Base-by-base conservation (phyloP, 2,888 invertebrate species). In the Sphaeridia pumilis region DNA sequence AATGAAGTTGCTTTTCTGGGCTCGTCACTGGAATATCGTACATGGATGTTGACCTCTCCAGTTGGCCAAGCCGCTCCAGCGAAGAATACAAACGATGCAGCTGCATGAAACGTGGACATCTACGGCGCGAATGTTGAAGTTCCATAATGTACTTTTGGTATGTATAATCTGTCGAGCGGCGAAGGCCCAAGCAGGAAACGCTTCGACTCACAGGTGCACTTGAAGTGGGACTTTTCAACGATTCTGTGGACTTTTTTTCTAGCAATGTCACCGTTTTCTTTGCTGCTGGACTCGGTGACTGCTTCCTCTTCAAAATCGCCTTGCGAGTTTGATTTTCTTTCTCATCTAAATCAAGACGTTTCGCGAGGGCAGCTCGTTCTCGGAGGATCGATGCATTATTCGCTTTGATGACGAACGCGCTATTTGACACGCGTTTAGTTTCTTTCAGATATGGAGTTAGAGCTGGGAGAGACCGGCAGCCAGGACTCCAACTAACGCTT, bases 51-150 rank as follows among this genome's bases (percentile, higher is more conserved):
- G 82, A 80, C 61, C 79, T 78, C 71, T 90, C 89, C 52, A 90
- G 70, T 66, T 87, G 81, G 0, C 83, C 84, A 46, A 92, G 82
- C 65, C 88, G 78, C 70, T 90, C 90, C 56, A 93, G 74, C 60
- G 84, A 86, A 28, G 81, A 76, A 68, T 90, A 93, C 69, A 92
- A 87, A 52, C 83, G 80, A 67, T 86, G 85, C 1, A 93, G 74
- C 64, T 89, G 88, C 46, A 82, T 79, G 70, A 92, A 93, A 56
- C 84, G 77, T 53, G 83, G 83, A 0, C 85, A 86, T 69, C 81
- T 81, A 48, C 76, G 75, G 61, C 79, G 79, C 2, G 81, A 76
- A 54, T 73, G 70, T 52, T 80, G 77, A 65, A 83, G 71, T 61
- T 82, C 82, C 27, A 76, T 71, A 43, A 84, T 73, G 65, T 83